These are phyloP conservation scores for Erebia ligea DNA, from an alignment of 2,888 invertebrate genomes.

Conservation along the genomic window DNA sequence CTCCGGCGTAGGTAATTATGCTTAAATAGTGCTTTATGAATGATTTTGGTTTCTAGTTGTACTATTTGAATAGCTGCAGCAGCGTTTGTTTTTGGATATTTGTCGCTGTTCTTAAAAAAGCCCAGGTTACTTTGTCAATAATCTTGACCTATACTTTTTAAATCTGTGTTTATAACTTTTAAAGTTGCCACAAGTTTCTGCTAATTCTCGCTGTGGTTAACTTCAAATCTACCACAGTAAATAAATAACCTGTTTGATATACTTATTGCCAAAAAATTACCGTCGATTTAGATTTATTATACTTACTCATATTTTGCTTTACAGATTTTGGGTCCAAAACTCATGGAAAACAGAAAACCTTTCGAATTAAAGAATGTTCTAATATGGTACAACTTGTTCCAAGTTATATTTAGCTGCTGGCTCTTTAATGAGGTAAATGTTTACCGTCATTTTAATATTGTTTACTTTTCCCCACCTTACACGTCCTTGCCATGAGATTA, in stretches of 20 bases:
- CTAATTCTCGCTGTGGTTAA: neutral
- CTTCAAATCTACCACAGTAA: neutral
- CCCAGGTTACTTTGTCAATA: neutral
- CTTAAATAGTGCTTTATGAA: constrained; percentile 8
- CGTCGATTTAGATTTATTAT: neutral
- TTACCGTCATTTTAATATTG: constrained; percentile 15
- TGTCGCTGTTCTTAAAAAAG: neutral
- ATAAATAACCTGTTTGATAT: neutral
- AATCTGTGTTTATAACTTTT: neutral
- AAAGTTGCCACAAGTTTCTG: neutral
- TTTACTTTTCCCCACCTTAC: constrained; percentile 7
- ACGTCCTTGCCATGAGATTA: constrained; percentile 12
- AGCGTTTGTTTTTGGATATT: neutral
- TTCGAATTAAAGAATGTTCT: constrained; percentile 89
- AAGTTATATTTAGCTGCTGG: constrained; percentile 90
- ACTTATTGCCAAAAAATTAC: neutral
- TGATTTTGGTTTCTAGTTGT: constrained; percentile 5
- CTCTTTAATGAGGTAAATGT: constrained; percentile 86
- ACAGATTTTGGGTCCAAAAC: constrained; percentile 88
- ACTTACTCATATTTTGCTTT: constrained; percentile 41
- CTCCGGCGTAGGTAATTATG: neutral
- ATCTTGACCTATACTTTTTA: neutral
- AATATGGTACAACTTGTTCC: constrained; percentile 92
- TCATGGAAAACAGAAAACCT: constrained; percentile 94
- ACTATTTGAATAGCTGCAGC: neutral